A percentile compares a stretch with the other conserved stretches of the same genome.
Conservation (phyloP, 2,113 vertebrate genomes). For the Hemiprocne comata region DNA sequence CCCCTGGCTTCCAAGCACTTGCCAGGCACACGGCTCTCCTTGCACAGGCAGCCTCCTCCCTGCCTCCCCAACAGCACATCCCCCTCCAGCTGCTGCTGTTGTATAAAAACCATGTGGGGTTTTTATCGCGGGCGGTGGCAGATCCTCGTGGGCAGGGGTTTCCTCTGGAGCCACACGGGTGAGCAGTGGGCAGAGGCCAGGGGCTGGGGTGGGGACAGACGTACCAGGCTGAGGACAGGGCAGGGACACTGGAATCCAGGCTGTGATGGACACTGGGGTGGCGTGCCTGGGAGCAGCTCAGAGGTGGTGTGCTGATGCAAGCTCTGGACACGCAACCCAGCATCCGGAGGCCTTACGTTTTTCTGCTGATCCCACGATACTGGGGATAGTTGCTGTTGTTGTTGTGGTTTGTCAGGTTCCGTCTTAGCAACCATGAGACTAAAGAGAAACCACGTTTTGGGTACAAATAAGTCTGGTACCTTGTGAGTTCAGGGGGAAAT, state of each 20-base stretch:
- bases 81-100: neutral
- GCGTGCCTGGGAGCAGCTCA: neutral
- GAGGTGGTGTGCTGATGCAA: no score
- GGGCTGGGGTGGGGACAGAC: neutral
- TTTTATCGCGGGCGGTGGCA: rapidly evolving
- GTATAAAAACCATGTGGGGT: rapidly evolving
- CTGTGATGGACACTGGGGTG: rapidly evolving
- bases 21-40: rapidly evolving
- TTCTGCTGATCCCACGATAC: no score
- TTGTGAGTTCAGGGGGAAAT: no score
- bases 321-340: no score
- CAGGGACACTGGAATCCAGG: rapidly evolving
- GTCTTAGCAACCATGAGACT: rapidly evolving
- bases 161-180: neutral
- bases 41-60: neutral
- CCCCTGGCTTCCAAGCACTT: neutral
- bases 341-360: no score
- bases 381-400: neutral
- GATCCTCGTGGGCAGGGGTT: neutral
- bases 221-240: no score
- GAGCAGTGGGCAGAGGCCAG: neutral
- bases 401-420: neutral
- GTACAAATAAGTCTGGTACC: no score
- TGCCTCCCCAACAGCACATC: neutral
- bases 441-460: neutral